A percentile compares a stretch with the other conserved stretches of the same genome.
These are phyloP conservation scores for Matsumyia berberina DNA, from an alignment of 2,888 invertebrate species.

Conservation along the genomic window DNA sequence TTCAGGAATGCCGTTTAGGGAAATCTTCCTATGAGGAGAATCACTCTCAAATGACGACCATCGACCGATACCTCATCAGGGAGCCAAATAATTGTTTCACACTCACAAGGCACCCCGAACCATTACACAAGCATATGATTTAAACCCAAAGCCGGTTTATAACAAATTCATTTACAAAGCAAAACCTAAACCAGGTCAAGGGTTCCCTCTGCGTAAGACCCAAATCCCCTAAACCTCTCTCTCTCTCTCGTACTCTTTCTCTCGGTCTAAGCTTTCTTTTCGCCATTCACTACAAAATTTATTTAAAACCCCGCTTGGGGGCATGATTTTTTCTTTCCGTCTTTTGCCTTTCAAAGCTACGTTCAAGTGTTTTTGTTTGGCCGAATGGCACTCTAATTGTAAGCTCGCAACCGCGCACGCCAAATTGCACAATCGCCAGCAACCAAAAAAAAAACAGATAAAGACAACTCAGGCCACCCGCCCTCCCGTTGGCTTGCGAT, in stretches of 20 bases:
- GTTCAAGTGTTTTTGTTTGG: slow-evolving; percentile 35
- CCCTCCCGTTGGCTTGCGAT: not conserved
- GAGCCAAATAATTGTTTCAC: not conserved
- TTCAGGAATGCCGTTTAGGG: no score
- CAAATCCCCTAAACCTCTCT: not conserved
- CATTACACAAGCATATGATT: not conserved
- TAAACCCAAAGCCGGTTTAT: not conserved
- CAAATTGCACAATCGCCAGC: slow-evolving; percentile 46
- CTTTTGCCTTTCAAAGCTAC: slow-evolving; percentile 3
- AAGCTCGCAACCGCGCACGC: slow-evolving; percentile 60
- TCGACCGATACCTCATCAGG: not conserved
- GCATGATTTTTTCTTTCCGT: not conserved
- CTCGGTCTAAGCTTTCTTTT: slow-evolving; percentile 35
- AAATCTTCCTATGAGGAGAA: no score
- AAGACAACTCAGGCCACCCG: not conserved
- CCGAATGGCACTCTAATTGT: slow-evolving; percentile 52
- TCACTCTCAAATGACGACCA: no score
- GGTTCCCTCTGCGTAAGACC: not conserved
- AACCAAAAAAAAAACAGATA: not conserved
- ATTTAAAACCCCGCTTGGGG: slow-evolving; percentile 2
- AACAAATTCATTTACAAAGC: not conserved
- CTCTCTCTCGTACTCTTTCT: no score
- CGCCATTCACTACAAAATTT: not conserved
- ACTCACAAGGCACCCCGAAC: not conserved
- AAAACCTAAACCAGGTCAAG: slow-evolving; percentile 38